Conservation (phyloP, 2,888 invertebrate genomes). For the Polylopha cassiicola region DNA sequence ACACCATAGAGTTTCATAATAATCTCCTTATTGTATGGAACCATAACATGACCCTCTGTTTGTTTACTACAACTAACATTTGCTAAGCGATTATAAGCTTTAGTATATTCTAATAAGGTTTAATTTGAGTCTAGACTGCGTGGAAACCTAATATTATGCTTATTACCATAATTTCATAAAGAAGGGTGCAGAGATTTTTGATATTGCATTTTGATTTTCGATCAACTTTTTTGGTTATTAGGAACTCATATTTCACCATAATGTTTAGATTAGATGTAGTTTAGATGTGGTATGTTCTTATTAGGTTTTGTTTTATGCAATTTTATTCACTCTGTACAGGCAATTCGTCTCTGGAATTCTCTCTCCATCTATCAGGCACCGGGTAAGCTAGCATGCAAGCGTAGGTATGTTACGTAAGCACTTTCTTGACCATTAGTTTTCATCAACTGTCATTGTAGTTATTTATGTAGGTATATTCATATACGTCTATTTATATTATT, state of each 20-base stretch:
- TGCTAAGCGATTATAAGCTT: slow-evolving; percentile 23
- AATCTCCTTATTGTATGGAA: slow-evolving; percentile 56
- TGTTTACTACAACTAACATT: slow-evolving; percentile 12
- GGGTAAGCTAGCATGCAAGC: no score
- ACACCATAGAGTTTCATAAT: slow-evolving; percentile 57
- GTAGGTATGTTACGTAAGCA: no score
- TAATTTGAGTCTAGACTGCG: neutral
- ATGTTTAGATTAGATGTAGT: slow-evolving; percentile 32
- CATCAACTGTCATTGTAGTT: no score
- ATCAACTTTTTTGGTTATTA: slow-evolving; percentile 40
- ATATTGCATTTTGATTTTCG: slow-evolving; percentile 67
- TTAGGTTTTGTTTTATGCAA: slow-evolving; percentile 29
- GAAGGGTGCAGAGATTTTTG: slow-evolving; percentile 63
- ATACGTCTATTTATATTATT: no score
- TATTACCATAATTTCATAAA: slow-evolving; percentile 70
- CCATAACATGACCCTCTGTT: slow-evolving; percentile 39
- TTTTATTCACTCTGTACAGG: slow-evolving; percentile 27
- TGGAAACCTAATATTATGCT: slow-evolving; percentile 15
- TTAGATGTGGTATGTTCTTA: slow-evolving; percentile 24
- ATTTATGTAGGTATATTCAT: no score
- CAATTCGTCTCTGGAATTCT: no score
- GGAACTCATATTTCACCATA: slow-evolving; percentile 50
- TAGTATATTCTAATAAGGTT: slow-evolving; percentile 25
- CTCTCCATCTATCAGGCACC: no score
- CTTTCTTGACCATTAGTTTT: no score